Conservation (phyloP, 2,113 vertebrate species). For the Mellivora capensis region DNA sequence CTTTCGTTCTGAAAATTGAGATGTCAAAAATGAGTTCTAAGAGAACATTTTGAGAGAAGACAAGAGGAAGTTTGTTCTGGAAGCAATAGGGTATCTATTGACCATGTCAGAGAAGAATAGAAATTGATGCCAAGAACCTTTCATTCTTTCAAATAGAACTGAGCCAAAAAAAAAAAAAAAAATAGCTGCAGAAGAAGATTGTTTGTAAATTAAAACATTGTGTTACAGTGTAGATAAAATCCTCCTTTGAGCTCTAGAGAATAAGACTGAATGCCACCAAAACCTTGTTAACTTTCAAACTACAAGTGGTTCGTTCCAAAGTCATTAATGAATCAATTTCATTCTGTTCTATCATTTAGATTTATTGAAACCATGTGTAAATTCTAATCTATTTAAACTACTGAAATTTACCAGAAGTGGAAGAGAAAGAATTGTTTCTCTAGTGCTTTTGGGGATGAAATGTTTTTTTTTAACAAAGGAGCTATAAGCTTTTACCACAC, state of each 20-base stretch:
- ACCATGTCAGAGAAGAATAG: not conserved
- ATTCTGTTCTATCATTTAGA: slow-evolving; percentile 37
- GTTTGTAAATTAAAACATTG: slow-evolving; percentile 39
- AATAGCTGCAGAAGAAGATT: not conserved
- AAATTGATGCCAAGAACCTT: not conserved
- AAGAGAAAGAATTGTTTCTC: slow-evolving; percentile 34
- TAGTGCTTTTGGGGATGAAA: not conserved
- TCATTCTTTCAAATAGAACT: not conserved
- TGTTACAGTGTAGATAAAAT: slow-evolving; percentile 25
- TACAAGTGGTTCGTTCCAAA: slow-evolving; percentile 29
- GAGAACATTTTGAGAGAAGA: slow-evolving; percentile 2
- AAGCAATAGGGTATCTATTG: not conserved
- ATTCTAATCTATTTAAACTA: slow-evolving; percentile 46
- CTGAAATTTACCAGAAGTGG: slow-evolving; percentile 44
- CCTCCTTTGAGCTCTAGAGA: not conserved
- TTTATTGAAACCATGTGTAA: slow-evolving; percentile 57
- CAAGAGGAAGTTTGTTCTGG: slow-evolving; percentile 1
- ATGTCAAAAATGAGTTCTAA: not conserved
- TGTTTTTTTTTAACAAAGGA: not conserved
- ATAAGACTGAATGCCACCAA: not conserved
- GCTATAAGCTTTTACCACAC: not conserved
- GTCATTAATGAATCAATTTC: slow-evolving; percentile 38
- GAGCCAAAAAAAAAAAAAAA: not conserved
- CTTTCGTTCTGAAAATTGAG: not conserved
- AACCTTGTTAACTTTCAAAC: slow-evolving; percentile 29